Evolutionary conservation across 2,113 vertebrate genomes (phyloP), one percentile per base, ranked within the genome.

Genomic region (Stictonetta naevosa): DNA sequence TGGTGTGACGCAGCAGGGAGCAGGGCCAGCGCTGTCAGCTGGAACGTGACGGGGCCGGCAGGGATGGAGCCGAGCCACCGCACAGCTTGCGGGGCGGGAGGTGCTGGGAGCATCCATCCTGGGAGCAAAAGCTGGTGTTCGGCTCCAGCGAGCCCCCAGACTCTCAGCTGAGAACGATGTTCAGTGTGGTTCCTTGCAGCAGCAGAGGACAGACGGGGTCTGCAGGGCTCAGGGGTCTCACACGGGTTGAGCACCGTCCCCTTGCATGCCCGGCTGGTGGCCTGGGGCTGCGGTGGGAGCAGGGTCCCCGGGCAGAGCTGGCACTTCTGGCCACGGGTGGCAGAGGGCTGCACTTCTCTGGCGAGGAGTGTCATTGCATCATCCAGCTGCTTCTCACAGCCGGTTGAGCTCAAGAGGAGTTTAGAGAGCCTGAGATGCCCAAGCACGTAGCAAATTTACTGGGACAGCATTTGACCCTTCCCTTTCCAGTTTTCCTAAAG

Each of bases 191-290:
- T 83, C 73, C 64, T 83, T 83, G 44, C 64, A 80, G 77, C 34
- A 1, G 1, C 2, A 3, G 18, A 56, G 48, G 79, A 60, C n/a
- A 60, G 3, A 0, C 1, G 0, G 0, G 4, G 18, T 59, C 52
- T 66, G 58, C 56, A 33, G 38, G 13, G 85, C 63, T 80, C 59
- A 1, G 3, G 59, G 26, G 15, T 75, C 52, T 71, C 63, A 2
- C 2, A 0, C 55, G 46, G 36, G 10, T 22, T 48, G 46, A 48
- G 50, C 40, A 25, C 18, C 1, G 3, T 40, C 28, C 11, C 73
- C 34, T 66, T 77, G n/a, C 16, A 0, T 3, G 17, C 29, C 29
- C 50, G 20, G 34, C 58, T 60, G 68, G 29, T 26, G 26, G 10
- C 5, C 34, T 69, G 86, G 48, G 0, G 3, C 81, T 77, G 66